These are phyloP conservation scores for Sinohyriopsis cumingii DNA, from an alignment of 2,888 invertebrate species.

Conservation along the genomic window DNA sequence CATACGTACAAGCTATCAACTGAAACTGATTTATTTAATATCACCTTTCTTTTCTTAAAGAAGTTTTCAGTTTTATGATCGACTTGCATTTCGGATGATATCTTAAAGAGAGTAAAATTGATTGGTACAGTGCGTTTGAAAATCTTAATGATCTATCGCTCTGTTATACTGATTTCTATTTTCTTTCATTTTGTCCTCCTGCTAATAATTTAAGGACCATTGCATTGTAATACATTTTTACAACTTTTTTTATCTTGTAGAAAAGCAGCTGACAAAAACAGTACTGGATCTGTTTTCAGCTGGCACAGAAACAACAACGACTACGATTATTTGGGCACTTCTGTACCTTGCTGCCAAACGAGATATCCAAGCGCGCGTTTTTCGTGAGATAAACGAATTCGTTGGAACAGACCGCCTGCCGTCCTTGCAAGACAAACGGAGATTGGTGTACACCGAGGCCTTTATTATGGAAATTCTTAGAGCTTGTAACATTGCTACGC, in stretches of 20 bases:
- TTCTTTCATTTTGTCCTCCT: no score
- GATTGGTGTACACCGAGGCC: slow-evolving; percentile 2
- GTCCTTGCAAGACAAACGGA: slow-evolving; percentile 4
- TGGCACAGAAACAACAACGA: slow-evolving; percentile 3
- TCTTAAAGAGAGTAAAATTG: no score
- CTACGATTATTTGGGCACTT: slow-evolving; percentile 5
- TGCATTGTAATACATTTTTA: no score
- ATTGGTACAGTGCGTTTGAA: no score
- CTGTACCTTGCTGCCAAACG: slow-evolving; percentile 1
- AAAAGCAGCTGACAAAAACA: background rate
- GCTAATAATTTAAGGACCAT: no score
- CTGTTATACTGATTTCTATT: no score
- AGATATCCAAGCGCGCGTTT: background rate
- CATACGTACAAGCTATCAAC: no score
- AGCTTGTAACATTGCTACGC: background rate
- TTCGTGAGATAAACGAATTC: background rate
- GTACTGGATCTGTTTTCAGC: background rate
- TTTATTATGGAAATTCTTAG: slow-evolving; percentile 1
- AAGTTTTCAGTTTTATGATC: no score
- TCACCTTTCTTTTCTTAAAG: no score
- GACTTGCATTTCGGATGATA: no score
- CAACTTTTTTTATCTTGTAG: background rate
- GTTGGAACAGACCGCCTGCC: background rate
- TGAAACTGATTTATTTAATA: no score
- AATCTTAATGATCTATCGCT: no score